These are phyloP conservation scores for pig (Sus scrofa) DNA, from an alignment of 2,113 vertebrate genomes.

Conservation along the genomic window DNA sequence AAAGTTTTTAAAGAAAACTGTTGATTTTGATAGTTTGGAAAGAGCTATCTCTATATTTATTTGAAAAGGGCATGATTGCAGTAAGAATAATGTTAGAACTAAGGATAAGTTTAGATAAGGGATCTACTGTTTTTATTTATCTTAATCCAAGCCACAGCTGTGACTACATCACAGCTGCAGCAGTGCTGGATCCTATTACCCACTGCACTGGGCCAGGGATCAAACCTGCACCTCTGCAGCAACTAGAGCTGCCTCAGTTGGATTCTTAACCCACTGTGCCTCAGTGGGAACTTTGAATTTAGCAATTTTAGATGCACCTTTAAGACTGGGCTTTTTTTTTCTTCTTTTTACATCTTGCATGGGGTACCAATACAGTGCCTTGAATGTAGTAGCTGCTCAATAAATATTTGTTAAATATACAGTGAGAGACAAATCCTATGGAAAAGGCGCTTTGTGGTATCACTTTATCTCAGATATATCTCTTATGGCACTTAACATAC, in stretches of 20 bases:
- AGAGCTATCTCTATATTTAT: not conserved
- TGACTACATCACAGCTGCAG: too few species aligned
- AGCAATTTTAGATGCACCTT: not conserved
- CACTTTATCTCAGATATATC: not conserved
- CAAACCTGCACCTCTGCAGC: too few species aligned
- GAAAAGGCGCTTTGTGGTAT: constrained; percentile 35
- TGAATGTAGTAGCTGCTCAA: not conserved
- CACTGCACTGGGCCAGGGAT: too few species aligned
- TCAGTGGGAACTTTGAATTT: too few species aligned
- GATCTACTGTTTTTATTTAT: too few species aligned
- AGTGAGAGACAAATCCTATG: not conserved
- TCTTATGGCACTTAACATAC: not conserved
- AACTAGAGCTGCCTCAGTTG: too few species aligned
- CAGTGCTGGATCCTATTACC: too few species aligned
- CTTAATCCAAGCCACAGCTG: too few species aligned
- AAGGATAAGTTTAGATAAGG: not conserved
- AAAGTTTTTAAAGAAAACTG: constrained; percentile 49
- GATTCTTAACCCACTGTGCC: too few species aligned
- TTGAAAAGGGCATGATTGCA: not conserved
- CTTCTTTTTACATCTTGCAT: not conserved
- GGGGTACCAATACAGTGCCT: not conserved
- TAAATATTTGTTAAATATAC: constrained; percentile 45
- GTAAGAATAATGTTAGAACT: constrained; percentile 2
- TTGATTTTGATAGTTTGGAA: constrained; percentile 35
- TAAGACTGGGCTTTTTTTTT: not conserved